Percentiles rank a stretch among this genome's conserved stretches.
Evolutionary conservation across 2,797 vertebrate genomes (phyloP).

Genomic region (Chelidonichthys spinosus): DNA sequence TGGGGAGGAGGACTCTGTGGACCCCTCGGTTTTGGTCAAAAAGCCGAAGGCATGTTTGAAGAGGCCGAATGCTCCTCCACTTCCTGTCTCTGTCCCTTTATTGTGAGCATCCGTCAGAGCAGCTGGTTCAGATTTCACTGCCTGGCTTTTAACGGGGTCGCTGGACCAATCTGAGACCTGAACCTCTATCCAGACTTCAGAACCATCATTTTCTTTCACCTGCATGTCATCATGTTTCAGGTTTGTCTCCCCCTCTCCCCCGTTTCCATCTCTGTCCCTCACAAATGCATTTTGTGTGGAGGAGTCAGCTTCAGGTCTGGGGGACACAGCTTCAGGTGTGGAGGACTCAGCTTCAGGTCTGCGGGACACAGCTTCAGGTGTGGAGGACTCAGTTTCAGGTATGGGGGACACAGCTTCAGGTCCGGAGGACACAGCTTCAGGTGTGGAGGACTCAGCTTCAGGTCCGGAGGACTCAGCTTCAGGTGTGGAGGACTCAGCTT

Average conservation of each 20-base stretch:
- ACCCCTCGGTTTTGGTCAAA: conserved; percentile 36
- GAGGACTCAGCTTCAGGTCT: no score
- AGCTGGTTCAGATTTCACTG: conserved; percentile 20
- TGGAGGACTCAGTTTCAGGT: no score
- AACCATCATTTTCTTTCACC: not conserved
- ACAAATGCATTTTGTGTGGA: no score
- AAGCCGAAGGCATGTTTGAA: conserved; percentile 53
- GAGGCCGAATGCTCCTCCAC: conserved; percentile 42
- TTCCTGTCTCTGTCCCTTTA: conserved; percentile 6
- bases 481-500: no score
- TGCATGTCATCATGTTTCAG: not conserved
- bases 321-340: no score
- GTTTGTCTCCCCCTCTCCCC: not conserved
- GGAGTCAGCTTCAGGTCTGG: no score
- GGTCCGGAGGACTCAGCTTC: no score
- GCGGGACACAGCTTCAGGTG: no score
- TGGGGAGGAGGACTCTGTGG: conserved; percentile 12
- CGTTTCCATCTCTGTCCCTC: not conserved
- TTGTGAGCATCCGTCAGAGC: not conserved
- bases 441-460: no score
- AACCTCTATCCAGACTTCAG: no score
- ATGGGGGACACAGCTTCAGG: no score
- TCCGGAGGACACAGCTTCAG: no score
- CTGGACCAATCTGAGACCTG: not conserved
- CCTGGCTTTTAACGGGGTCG: conserved; percentile 17